A percentile compares a stretch with the other conserved stretches of the same genome.
phyloP scores from a whole-genome alignment of 2,888 invertebrate species.

The Rhagonycha lutea region DNA sequence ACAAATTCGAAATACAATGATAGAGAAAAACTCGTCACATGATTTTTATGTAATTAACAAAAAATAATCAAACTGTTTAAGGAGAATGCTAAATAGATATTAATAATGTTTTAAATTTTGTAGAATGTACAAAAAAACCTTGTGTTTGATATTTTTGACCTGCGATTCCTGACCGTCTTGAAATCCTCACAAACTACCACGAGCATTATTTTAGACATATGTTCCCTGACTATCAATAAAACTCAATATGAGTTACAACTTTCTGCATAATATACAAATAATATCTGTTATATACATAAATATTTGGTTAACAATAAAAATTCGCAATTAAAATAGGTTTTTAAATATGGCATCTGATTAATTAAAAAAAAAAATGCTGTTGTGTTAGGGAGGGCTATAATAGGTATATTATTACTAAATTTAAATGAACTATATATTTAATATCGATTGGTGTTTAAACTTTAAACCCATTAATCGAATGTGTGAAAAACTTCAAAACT shows the following conservation, averaged over 20 bases:
- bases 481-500: too few species aligned
- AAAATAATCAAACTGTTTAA: too few species aligned
- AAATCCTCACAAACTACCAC: background rate
- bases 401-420: background rate
- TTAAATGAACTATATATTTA: background rate
- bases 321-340: background rate
- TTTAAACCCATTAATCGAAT: too few species aligned
- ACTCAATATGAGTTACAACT: slow-evolving; percentile 33
- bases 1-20: too few species aligned
- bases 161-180: too few species aligned
- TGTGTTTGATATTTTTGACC: too few species aligned
- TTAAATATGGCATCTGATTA: background rate
- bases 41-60: too few species aligned
- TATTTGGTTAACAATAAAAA: slow-evolving; percentile 26
- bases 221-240: slow-evolving; percentile 6
- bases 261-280: slow-evolving; percentile 15
- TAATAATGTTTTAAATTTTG: too few species aligned
- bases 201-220: background rate
- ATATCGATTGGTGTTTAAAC: background rate
- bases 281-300: slow-evolving; percentile 24
- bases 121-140: too few species aligned
- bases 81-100: too few species aligned
- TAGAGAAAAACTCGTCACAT: too few species aligned
- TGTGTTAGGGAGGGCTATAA: background rate
- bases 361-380: background rate